Base-by-base conservation (phyloP, 2,113 vertebrate species). In the Heterotilapia buettikoferi region DNA sequence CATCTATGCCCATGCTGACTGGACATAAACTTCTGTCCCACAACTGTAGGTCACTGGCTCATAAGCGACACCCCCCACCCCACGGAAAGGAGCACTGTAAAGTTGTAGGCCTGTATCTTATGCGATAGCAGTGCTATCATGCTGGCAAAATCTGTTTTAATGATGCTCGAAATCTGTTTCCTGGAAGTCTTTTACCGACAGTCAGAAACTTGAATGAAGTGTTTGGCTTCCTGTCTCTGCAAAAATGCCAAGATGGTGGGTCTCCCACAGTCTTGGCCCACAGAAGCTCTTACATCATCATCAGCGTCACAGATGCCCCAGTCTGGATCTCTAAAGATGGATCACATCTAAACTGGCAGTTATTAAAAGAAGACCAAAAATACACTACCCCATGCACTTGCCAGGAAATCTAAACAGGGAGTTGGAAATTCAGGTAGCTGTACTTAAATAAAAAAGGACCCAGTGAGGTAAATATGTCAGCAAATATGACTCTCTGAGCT, bases 281-380 rank as follows among this genome's bases (percentile, higher is more conserved):
- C 14, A 40, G 88, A 88, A 86, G 86, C 50, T 84, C 73, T 92
- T 90, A 88, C 93, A 87, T 93, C 93, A 92, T 38, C 47, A 16
- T 83, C 89, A 61, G 87, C 90, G 86, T 95, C 94, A 93, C 80
- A 90, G 87, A 78, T 47, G 87, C 81, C 36, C 83, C 82, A 81
- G 85, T 86, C 91, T 91, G 88, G 80, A 80, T 14, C 1, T 84
- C 90, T 89, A 86, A 90, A 86, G 57, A 92, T 90, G 82, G 88
- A 92, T 93, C 84, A 90, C 80, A 89, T 89, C 59, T 88, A 83
- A 92, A 84, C 88, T 90, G 84, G 86, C 84, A 89, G 89, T 81
- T 94, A 89, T 90, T 92, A 88, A 91, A 91, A 90, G 88, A 80
- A 29, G 71, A 90, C 66, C 82, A 84, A 85, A 94, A 92, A 92